These are phyloP conservation scores for Corythoichthys intestinalis DNA, from an alignment of 2,113 vertebrate genomes.

Conservation along the genomic window DNA sequence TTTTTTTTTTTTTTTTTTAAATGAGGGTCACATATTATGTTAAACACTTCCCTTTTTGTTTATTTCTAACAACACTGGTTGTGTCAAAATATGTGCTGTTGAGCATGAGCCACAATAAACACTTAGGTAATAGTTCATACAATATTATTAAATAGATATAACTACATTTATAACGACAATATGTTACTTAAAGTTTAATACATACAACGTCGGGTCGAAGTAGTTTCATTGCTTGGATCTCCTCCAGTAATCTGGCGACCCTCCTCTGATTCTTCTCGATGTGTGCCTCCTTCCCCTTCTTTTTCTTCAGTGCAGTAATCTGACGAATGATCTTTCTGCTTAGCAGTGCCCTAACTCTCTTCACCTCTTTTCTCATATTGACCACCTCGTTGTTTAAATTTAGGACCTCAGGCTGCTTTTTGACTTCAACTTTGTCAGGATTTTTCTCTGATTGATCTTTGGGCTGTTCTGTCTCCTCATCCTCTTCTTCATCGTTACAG, in stretches of 20 bases:
- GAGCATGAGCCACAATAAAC: too few relatives aligned
- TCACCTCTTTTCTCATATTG: slow-evolving; percentile 94
- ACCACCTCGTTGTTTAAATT: slow-evolving; percentile 84
- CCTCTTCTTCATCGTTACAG: neutral
- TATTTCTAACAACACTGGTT: too few relatives aligned
- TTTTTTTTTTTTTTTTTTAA: too few relatives aligned
- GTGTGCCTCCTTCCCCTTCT: slow-evolving; percentile 81
- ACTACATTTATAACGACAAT: neutral
- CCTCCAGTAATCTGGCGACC: slow-evolving; percentile 81
- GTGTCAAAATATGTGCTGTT: too few relatives aligned
- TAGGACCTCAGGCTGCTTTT: slow-evolving; percentile 45
- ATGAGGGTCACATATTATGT: too few relatives aligned
- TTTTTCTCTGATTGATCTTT: neutral
- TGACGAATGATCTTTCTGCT: slow-evolving; percentile 86
- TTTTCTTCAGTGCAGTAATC: slow-evolving; percentile 79
- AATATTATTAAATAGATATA: too few relatives aligned
- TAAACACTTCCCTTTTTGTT: too few relatives aligned
- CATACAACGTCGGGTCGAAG: slow-evolving; percentile 74
- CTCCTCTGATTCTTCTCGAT: slow-evolving; percentile 83
- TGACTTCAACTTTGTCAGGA: neutral
- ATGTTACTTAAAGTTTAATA: neutral
- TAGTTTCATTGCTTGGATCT: slow-evolving; percentile 86
- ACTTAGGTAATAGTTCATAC: too few relatives aligned
- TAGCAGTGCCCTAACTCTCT: slow-evolving; percentile 81
- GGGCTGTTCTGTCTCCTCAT: neutral